Base-by-base conservation (phyloP, 2,797 vertebrate genomes). In the Urophycis tenuis region DNA sequence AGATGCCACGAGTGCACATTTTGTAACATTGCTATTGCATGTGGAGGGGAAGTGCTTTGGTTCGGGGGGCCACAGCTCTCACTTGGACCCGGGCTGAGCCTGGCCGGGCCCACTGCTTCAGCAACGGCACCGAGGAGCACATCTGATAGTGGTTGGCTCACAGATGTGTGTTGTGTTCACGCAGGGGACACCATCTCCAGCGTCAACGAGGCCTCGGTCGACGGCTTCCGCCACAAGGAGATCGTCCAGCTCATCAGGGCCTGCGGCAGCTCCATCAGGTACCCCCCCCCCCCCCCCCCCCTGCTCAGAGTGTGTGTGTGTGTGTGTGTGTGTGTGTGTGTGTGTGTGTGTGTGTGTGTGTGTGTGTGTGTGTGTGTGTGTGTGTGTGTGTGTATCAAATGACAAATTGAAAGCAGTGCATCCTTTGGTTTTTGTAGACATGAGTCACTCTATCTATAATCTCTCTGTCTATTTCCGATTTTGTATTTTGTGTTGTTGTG, bases 181-280 rank as follows among this genome's bases (percentile, higher is more conserved):
- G 9, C 72, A 98, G 97, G 97, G n/a, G 96, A 99, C 91, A 97
- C 96, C 0, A 97, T 99, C n/a, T 90, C 95, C 0, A 95, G 92
- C 0, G 95, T 99, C 81, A 98, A 99, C 0, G 95, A 96, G 72
- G 84, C 93, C 64, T 91, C 94, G 0, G 95, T 98, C 77, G 96
- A 97, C 53, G 96, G 97, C 5, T 90, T 94, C 81, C 90, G 92
- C 31, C 97, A 98, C 90, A 94, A 95, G 2, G 97, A 99, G 73
- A 98, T 98, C 0, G 97, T 99, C 78, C 95, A 98, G 87, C 95
- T 98, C 81, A 97, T 99, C 90, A 94, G 94, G 80, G 93, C 95
- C 0, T 96, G 94, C 0, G 96, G 97, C 11, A 95, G 96, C 3
- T 71, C 92, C 0, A 93, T 98, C 74, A 95, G 95, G 96, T 97